Percentiles rank a stretch among this genome's conserved stretches.
These are phyloP conservation scores for Eupithecia inturbata DNA, from an alignment of 2,888 invertebrate genomes.

Conservation along the genomic window DNA sequence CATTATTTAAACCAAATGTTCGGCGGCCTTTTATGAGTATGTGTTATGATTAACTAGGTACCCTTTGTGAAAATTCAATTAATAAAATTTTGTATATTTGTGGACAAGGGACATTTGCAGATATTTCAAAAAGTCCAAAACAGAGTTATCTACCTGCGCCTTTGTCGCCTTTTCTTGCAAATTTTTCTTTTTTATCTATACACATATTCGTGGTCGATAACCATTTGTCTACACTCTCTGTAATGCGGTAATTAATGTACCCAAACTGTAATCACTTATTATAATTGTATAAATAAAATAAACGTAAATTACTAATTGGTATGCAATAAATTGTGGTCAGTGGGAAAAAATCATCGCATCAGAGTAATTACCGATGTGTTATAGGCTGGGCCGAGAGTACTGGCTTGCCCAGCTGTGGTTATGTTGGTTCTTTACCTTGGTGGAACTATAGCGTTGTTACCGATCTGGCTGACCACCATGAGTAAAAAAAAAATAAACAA, in stretches of 20 bases:
- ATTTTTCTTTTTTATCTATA: background rate
- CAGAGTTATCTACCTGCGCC: background rate
- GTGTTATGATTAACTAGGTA: too few relatives aligned
- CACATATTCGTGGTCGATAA: conserved; percentile 2
- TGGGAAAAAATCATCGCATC: conserved; percentile 21
- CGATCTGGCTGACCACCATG: background rate
- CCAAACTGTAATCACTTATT: conserved; percentile 43
- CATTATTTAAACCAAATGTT: background rate
- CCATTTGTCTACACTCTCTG: conserved; percentile 15
- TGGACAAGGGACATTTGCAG: background rate
- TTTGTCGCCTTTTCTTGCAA: background rate
- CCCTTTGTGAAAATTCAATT: too few relatives aligned
- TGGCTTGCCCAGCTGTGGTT: conserved; percentile 1
- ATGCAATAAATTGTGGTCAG: conserved; percentile 30
- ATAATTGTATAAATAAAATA: conserved; percentile 47
- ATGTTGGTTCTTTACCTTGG: background rate
- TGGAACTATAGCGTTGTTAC: background rate
- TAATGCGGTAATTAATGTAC: conserved; percentile 42
- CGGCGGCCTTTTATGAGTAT: too few relatives aligned
- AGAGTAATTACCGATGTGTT: conserved; percentile 9
- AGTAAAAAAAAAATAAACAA: background rate
- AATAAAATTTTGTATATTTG: background rate
- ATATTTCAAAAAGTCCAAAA: background rate
- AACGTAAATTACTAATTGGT: conserved; percentile 37
- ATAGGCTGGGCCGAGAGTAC: too few relatives aligned